A percentile compares a stretch with the other conserved stretches of the same genome.
phyloP scores from a whole-genome alignment of 2,113 vertebrate genomes.

The Oenanthe oenanthe region DNA sequence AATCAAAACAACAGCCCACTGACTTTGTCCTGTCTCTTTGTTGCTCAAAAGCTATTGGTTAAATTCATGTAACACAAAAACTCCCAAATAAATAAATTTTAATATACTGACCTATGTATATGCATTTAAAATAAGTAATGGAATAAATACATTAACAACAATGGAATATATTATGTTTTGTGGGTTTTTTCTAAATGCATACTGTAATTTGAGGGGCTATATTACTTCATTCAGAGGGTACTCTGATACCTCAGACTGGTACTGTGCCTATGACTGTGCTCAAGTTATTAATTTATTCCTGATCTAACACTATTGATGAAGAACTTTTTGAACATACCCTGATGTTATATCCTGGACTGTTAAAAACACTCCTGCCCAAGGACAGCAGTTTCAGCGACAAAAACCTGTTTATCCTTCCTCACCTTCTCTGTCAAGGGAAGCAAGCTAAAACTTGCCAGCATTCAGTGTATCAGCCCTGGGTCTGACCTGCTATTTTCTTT shows the following conservation, averaged over 20 bases:
- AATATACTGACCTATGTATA: not conserved
- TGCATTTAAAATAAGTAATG: not conserved
- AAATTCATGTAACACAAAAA: not conserved
- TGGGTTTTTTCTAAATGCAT: not conserved
- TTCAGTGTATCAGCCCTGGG: not conserved
- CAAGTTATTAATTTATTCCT: not conserved
- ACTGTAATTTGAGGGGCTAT: not conserved
- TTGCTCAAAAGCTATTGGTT: not conserved
- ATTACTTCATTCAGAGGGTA: not conserved
- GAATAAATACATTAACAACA: not conserved
- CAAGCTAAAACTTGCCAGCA: not conserved
- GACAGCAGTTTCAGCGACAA: not conserved
- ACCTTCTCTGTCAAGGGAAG: not conserved
- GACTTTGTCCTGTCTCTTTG: not conserved
- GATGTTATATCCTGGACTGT: not conserved
- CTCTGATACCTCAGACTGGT: not conserved
- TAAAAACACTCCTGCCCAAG: not conserved
- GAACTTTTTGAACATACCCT: not conserved
- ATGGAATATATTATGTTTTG: not conserved
- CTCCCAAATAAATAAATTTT: not conserved
- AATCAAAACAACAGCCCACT: not conserved
- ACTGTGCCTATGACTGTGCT: not conserved
- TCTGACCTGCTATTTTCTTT: not conserved
- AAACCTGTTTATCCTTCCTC: not conserved
- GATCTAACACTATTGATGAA: not conserved